phyloP scores from a whole-genome alignment of 2,888 invertebrate genomes.

The Sipha maydis region DNA sequence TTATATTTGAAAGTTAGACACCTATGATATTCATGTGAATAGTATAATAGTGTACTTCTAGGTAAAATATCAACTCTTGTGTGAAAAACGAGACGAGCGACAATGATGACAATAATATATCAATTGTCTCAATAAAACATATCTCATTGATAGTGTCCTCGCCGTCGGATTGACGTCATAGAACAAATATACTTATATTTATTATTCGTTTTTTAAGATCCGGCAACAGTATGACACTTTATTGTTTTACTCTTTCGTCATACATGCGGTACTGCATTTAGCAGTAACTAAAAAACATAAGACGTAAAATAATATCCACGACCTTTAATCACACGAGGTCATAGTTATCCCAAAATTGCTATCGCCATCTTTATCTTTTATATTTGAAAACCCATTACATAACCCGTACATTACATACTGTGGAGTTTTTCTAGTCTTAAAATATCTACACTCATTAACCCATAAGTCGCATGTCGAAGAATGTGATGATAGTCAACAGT shows the following conservation, averaged over 20 bases:
- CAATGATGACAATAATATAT: neutral
- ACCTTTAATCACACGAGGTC: conserved; percentile 33
- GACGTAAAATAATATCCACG: conserved; percentile 23
- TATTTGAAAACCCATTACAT: neutral
- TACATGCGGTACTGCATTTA: neutral
- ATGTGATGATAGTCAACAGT: neutral
- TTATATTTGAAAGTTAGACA: neutral
- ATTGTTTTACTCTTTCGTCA: conserved; percentile 16
- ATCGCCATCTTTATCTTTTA: neutral
- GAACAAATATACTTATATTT: neutral
- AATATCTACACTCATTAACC: neutral
- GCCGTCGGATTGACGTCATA: conserved; percentile 47
- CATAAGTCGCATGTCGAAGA: neutral
- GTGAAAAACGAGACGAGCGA: neutral
- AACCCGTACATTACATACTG: neutral
- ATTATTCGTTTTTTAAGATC: conserved; percentile 2
- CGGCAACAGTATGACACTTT: conserved; percentile 9
- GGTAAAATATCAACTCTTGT: neutral
- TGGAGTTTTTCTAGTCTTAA: neutral
- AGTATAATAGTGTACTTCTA: neutral
- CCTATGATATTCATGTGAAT: neutral
- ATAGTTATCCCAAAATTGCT: conserved; percentile 32
- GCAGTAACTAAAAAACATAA: neutral
- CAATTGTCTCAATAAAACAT: neutral
- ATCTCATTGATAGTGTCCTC: conserved; percentile 17